Base-by-base conservation (phyloP, 2,888 invertebrate genomes). In the Galeruca laticollis region DNA sequence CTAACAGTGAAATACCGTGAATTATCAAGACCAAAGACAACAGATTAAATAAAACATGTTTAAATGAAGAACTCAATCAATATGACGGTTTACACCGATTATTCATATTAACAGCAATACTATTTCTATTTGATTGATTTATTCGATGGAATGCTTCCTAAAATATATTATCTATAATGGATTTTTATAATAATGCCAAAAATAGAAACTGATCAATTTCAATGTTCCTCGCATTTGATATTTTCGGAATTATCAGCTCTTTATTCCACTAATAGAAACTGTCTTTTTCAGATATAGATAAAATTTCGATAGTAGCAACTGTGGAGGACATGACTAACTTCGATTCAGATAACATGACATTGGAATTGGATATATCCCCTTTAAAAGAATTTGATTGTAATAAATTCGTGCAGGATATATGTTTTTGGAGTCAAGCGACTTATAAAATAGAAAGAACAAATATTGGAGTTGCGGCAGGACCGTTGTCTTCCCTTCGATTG, bases 391-490 rank as follows among this genome's bases (percentile, higher is more conserved):
- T 78, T 31, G 83, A 83, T 73, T 84, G 84, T 74, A 81, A 83
- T 71, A 74, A 78, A 66, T 77, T 83, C 68, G 73, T 79, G 13
- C 76, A 78, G 56, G 82, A 84, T 73, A 76, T 85, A 68, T 85
- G 85, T 73, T 85, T 79, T 73, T 85, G 84, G 84, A 78, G 79
- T 31, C 74, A 79, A 33, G 83, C 75, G 60, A 79, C 73, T 40
- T 85, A 84, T 76, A 77, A 76, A 31, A 74, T 83, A 51, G 78
- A 76, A 63, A 83, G 82, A 73, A 81, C 81, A 63, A 73, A 77
- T 26, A 69, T 73, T 51, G 65, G 79, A 13, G 75, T 74, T 18
- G 63, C 80, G 60, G 75, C 84, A 60, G 85, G 84, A 37, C 76
- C 82, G 15, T 73, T 84, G 33, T 78, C 81, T 33, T 81, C 83